Base-by-base conservation (phyloP, 2,888 invertebrate species). In the Slavum lentiscoides region DNA sequence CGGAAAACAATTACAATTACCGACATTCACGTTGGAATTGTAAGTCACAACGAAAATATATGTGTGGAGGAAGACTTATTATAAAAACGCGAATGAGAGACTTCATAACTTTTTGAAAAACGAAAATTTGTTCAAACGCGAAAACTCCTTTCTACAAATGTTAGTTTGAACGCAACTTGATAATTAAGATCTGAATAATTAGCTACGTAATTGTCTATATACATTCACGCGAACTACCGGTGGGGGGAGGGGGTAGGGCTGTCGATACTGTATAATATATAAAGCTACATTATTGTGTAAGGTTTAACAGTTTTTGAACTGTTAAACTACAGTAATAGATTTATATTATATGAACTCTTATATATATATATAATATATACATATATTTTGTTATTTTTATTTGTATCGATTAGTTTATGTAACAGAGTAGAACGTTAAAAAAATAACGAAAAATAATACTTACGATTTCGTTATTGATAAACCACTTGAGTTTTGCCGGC, bases 391-490 rank as follows among this genome's bases (percentile, higher is more conserved):
- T 61, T 23, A 59, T 13, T 23, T 23, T 23, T 23, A 61, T 23
- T 61, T 61, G 23, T 61, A 13, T 15, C 13, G 5, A 21, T 62
- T 64, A 64, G 19, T 37, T 19, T 11, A 62, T 62, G 0, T 23
- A 62, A 68, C n/a, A 39, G 68, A 30, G 49, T 59, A 0, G 59
- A 59, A 58, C 43, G 43, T 11, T 1, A 43, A 43, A 19, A n/a
- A 58, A 17, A 19, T 7, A n/a, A 19, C 1, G 30, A 55, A 1
- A 17, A 58, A 68, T 62, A 55, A 70, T 15, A 82, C 82, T 77
- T 88, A 92, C 93, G 90, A 91, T 90, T 86, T 92, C 90, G 84
- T 92, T 92, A 85, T 93, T 92, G 85, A 93, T 92, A 87, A 91
- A 92, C 93, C 93, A 93, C 85, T 91, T 91, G 43, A 93, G 89